Evolutionary conservation across 2,797 vertebrate species (phyloP).

Genomic region (Graptemys geographica): DNA sequence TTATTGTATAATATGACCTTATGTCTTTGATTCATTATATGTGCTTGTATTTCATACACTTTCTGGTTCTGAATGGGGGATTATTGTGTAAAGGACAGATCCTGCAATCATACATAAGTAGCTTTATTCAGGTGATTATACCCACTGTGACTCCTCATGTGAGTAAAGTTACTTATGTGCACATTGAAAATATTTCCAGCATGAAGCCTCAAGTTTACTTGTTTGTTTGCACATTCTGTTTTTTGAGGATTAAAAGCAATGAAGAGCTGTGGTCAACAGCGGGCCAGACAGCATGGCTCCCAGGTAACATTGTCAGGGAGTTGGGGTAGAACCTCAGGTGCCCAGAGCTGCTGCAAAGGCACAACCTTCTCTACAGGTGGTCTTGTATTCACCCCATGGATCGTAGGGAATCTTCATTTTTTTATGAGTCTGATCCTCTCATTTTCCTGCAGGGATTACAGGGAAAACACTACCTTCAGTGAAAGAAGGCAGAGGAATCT

Average conservation of each 20-base stretch:
- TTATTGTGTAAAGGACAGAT: not conserved
- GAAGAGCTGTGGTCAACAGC: rapidly evolving
- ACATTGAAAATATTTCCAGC: not conserved
- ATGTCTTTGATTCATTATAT: not conserved
- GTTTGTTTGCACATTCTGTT: not conserved
- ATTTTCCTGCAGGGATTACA: not conserved
- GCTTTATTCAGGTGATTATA: not conserved
- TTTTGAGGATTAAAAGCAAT: not conserved
- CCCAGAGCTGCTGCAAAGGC: not conserved
- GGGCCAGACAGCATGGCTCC: not conserved
- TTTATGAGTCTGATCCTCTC: not conserved
- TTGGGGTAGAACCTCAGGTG: not conserved
- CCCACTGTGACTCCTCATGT: not conserved
- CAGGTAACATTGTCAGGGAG: not conserved
- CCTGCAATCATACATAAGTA: not conserved
- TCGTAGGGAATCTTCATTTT: not conserved
- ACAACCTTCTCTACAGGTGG: not conserved
- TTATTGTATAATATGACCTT: not conserved
- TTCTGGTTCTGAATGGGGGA: not conserved
- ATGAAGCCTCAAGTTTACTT: not conserved
- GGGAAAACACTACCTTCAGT: not conserved
- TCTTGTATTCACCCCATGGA: not conserved
- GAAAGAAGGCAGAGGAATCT: not conserved
- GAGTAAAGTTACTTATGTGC: not conserved
- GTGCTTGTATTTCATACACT: not conserved